Percentiles rank a stretch among this genome's conserved stretches.
These are phyloP conservation scores for Papilio machaon DNA, from an alignment of 1,140 invertebrate species.

Conservation along the genomic window DNA sequence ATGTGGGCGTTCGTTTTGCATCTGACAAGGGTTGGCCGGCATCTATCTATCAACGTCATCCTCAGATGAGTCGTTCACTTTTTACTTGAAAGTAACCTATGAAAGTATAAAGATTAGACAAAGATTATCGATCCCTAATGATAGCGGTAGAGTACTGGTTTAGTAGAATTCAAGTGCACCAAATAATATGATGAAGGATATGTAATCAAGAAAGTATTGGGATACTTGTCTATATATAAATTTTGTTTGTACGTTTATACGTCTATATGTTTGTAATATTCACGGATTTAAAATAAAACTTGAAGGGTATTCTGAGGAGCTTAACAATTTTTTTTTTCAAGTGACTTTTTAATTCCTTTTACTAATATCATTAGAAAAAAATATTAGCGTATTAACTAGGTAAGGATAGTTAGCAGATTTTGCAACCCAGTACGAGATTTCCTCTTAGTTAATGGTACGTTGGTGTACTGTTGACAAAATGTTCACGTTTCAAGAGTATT, in stretches of 20 bases:
- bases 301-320: no score
- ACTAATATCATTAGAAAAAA: no score
- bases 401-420: background rate
- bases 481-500: conserved; percentile 5
- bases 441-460: background rate
- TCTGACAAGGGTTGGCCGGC: conserved; percentile 10
- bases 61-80: background rate
- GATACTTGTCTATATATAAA: no score
- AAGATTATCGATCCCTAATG: background rate
- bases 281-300: no score
- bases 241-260: no score
- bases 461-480: background rate
- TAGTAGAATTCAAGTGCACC: no score
- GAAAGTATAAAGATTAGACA: background rate
- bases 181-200: no score
- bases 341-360: no score
- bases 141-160: background rate
- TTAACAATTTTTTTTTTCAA: no score
- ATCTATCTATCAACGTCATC: conserved; percentile 8
- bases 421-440: background rate
- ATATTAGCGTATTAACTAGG: background rate
- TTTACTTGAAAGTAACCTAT: conserved; percentile 13
- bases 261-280: no score
- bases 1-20: conserved; percentile 6
- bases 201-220: no score